phyloP scores from a whole-genome alignment of 2,797 vertebrate species.

The Chaetophractus vellerosus region DNA sequence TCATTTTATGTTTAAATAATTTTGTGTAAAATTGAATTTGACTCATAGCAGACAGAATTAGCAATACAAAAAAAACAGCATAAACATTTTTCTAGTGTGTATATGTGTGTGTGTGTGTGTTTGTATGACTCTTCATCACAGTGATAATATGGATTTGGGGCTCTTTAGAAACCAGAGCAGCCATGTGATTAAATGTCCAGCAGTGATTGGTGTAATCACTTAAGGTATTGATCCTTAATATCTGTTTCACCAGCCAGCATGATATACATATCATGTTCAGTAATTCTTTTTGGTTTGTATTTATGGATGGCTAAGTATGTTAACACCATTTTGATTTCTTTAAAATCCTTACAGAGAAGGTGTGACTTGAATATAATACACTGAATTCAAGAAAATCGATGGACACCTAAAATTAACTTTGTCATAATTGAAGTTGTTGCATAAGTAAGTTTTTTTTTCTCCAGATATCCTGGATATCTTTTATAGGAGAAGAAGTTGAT shows the following conservation, averaged over 20 bases:
- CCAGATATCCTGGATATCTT: not conserved
- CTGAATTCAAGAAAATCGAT: constrained; percentile 34
- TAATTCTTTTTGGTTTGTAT: not conserved
- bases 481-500: constrained; percentile 20
- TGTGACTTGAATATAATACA: constrained; percentile 34
- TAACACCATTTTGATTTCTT: constrained; percentile 18
- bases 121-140: no score
- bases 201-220: not conserved
- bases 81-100: not conserved
- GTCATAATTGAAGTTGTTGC: constrained; percentile 13
- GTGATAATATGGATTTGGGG: not conserved
- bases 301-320: not conserved
- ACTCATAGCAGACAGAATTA: not conserved
- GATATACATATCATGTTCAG: not conserved
- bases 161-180: not conserved
- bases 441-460: not conserved
- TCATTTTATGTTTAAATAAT: constrained; percentile 43
- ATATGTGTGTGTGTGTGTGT: no score
- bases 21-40: constrained; percentile 50
- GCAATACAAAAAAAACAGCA: not conserved
- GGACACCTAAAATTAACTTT: not conserved
- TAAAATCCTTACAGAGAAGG: not conserved
- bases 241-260: not conserved
- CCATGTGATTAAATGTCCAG: not conserved
- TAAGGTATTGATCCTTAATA: not conserved